phyloP scores from a whole-genome alignment of 2,888 invertebrate species.

The Lasioglossum morio region DNA sequence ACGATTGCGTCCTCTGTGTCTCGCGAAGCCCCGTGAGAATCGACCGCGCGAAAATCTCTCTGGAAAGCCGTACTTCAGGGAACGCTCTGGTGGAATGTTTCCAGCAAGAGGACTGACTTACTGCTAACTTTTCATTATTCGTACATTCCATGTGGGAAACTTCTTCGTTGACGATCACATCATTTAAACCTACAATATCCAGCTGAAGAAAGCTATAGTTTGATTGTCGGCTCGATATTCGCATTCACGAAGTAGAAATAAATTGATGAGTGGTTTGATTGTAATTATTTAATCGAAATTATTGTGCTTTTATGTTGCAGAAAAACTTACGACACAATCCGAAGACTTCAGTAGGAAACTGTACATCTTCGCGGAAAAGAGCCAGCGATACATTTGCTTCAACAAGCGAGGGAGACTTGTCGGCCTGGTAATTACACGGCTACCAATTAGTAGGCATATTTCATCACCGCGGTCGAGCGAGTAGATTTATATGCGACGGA shows the following conservation, averaged over 20 bases:
- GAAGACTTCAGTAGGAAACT: slow-evolving; percentile 87
- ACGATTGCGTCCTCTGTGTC: not conserved
- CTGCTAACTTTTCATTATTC: not conserved
- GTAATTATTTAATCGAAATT: slow-evolving; percentile 7
- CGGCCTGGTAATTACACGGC: slow-evolving; percentile 86
- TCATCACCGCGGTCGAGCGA: slow-evolving; percentile 38
- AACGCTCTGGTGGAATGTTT: not conserved
- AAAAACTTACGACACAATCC: slow-evolving; percentile 89
- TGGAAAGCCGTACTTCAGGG: not conserved
- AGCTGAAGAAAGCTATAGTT: not conserved
- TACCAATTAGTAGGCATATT: slow-evolving; percentile 63
- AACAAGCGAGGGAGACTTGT: slow-evolving; percentile 90
- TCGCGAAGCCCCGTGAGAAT: not conserved
- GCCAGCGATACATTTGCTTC: slow-evolving; percentile 91
- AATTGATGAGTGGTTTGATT: not conserved
- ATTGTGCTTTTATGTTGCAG: slow-evolving; percentile 85
- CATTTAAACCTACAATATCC: not conserved
- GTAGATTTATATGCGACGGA: slow-evolving; percentile 49
- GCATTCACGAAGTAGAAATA: too few relatives aligned
- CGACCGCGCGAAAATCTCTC: not conserved
- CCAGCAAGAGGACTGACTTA: not conserved
- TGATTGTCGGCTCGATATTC: too few relatives aligned
- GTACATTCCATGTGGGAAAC: not conserved
- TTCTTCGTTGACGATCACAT: not conserved
- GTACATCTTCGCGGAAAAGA: slow-evolving; percentile 90